phyloP scores from a whole-genome alignment of 2,797 vertebrate genomes.

The Silurus aristotelis region DNA sequence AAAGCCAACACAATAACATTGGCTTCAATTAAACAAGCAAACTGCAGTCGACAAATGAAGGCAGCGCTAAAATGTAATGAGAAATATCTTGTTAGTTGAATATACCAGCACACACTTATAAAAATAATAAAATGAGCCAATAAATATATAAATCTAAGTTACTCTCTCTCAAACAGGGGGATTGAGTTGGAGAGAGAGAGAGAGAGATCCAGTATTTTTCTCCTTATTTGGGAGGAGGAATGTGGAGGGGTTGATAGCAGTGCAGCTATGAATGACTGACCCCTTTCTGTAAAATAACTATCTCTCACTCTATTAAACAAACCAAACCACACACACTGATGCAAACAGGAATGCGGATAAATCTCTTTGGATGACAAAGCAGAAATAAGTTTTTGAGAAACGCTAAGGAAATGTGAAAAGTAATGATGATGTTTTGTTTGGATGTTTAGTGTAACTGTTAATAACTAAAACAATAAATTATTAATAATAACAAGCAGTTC shows the following conservation, averaged over 20 bases:
- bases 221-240: conserved; percentile 80
- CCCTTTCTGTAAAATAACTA: conserved; percentile 46
- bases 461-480: neutral
- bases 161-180: neutral
- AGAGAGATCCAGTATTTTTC: conserved; percentile 66
- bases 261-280: conserved; percentile 71
- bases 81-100: neutral
- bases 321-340: conserved; percentile 19
- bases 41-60: neutral
- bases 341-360: conserved; percentile 15
- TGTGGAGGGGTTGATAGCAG: conserved; percentile 61
- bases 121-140: neutral
- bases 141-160: neutral
- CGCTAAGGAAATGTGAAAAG: neutral
- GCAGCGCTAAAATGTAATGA: neutral
- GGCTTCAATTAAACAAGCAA: conserved; percentile 19
- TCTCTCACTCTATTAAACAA: conserved; percentile 40
- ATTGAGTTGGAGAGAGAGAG: neutral
- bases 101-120: neutral
- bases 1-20: conserved; percentile 4
- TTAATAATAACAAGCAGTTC: neutral
- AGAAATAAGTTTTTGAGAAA: neutral
- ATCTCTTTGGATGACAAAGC: neutral
- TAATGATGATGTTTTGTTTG: no score
- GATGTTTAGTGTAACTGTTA: neutral